Evolutionary conservation across 1,140 invertebrate species (phyloP).

Genomic region (Solenopsis fugax): DNA sequence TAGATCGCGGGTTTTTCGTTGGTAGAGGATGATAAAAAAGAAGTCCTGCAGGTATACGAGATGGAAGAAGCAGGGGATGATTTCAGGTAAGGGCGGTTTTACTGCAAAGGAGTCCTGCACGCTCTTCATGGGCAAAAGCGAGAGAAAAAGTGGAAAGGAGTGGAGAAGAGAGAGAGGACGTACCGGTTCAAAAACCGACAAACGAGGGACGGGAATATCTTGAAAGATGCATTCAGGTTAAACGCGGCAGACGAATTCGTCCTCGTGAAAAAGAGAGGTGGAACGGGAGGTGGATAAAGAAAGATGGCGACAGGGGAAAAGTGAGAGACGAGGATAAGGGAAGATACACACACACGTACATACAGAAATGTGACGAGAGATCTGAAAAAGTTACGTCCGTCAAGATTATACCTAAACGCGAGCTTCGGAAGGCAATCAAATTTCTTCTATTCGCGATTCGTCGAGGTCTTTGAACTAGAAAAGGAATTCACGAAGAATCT

Average conservation of each 20-base stretch:
- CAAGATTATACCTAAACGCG: conserved; percentile 57
- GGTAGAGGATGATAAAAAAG: conserved; percentile 50
- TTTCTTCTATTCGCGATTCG: conserved; percentile 1
- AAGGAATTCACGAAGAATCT: background rate
- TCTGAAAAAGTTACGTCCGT: conserved; percentile 67
- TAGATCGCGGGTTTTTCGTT: conserved; percentile 45
- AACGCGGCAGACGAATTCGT: conserved; percentile 84
- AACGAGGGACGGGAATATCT: conserved; percentile 83
- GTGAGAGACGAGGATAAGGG: conserved; percentile 54
- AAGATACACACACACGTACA: conserved; percentile 2
- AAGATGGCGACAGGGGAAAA: conserved; percentile 44
- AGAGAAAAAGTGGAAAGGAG: conserved; percentile 62
- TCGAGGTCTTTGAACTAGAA: conserved; percentile 11
- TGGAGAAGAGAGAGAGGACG: conserved; percentile 45
- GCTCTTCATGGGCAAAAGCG: conserved; percentile 45
- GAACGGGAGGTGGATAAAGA: conserved; percentile 42
- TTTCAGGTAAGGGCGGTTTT: conserved; percentile 81
- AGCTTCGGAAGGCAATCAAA: conserved; percentile 19
- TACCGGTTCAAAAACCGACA: conserved; percentile 85
- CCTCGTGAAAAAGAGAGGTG: conserved; percentile 62
- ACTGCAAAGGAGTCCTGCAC: conserved; percentile 56
- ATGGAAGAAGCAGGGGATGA: conserved; percentile 74
- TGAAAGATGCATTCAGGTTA: conserved; percentile 86
- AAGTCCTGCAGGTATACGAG: conserved; percentile 64
- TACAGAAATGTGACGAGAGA: conserved; percentile 16